A percentile compares a stretch with the other conserved stretches of the same genome.
Evolutionary conservation across 2,797 vertebrate species (phyloP).

Genomic region (Labroides dimidiatus): DNA sequence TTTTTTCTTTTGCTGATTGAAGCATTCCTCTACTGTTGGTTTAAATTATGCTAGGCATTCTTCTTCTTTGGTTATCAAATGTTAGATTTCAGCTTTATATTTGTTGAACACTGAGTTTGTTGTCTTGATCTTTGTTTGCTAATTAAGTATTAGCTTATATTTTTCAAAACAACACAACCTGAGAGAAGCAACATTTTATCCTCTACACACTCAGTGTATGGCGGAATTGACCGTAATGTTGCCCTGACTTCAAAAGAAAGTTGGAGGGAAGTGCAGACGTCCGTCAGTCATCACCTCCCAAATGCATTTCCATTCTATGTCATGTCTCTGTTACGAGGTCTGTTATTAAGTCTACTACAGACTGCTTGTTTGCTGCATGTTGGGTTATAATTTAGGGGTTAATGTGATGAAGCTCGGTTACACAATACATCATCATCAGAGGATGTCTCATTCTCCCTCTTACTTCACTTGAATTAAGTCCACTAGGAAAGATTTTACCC

Average conservation of each 20-base stretch:
- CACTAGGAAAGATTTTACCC: slow-evolving; percentile 25
- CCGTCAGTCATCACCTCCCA: slow-evolving; percentile 29
- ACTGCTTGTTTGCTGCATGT: neutral
- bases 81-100: too few relatives aligned
- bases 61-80: too few relatives aligned
- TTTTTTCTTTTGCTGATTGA: too few relatives aligned
- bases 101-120: too few relatives aligned
- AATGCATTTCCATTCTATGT: slow-evolving; percentile 21
- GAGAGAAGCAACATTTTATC: neutral
- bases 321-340: slow-evolving; percentile 15
- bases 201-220: neutral
- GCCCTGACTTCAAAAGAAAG: slow-evolving; percentile 6
- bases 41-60: too few relatives aligned
- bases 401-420: slow-evolving; percentile 9
- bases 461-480: slow-evolving; percentile 16
- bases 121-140: too few relatives aligned
- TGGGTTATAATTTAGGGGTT: neutral
- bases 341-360: slow-evolving; percentile 16
- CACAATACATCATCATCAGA: slow-evolving; percentile 7
- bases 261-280: neutral
- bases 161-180: neutral
- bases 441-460: slow-evolving; percentile 26
- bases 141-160: too few relatives aligned
- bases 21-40: too few relatives aligned
- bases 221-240: neutral